Base-by-base conservation (phyloP, 2,113 vertebrate genomes). In the Osmerus mordax region DNA sequence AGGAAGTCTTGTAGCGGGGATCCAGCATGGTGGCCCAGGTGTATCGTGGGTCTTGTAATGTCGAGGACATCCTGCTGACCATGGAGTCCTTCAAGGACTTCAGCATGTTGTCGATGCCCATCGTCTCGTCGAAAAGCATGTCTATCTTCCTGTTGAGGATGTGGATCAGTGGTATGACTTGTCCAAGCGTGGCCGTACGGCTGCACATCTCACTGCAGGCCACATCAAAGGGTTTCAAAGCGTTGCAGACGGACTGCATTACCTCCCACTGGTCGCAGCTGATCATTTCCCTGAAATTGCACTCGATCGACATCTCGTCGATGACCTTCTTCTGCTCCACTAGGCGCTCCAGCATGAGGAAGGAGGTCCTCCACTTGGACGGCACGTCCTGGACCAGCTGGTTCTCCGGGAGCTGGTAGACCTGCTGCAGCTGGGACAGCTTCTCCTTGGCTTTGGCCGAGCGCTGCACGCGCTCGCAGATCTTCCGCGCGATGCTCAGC, bases 181-280 rank as follows among this genome's bases (percentile, higher is more conserved):
- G 96, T 82, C 96, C 94, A 74, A 99, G 91, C 0, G 95, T 95
- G 79, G 96, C 97, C 71, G 93, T 89, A 66, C 92, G 95, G 19
- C 91, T 92, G 78, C 93, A 95, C 96, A 99, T 95, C 90, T 99
- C 96, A 72, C 92, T 93, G 65, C 95, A 95, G 12, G 96, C 95
- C 1, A 95, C 94, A 58, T 97, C 96, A 0, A 98, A 98, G 21
- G 97, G 96, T 79, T 96, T 96, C 79, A 98, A 92, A 47, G 96
- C 96, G 0, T 94, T 96, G 82, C 96, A 98, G 83, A 99, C 94
- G 0, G 96, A 99, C 91, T 94, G 93, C 94, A 99, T 97, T 66
- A 99, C 96, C 78, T 98, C 95, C 97, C 96, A 98, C 90, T 99
- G 97, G 83, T 98, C 96, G n/a, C 94, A 94, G 18, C 96, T 98